Conservation (phyloP, 2,888 invertebrate genomes). For the Shargacucullia verbasci region DNA sequence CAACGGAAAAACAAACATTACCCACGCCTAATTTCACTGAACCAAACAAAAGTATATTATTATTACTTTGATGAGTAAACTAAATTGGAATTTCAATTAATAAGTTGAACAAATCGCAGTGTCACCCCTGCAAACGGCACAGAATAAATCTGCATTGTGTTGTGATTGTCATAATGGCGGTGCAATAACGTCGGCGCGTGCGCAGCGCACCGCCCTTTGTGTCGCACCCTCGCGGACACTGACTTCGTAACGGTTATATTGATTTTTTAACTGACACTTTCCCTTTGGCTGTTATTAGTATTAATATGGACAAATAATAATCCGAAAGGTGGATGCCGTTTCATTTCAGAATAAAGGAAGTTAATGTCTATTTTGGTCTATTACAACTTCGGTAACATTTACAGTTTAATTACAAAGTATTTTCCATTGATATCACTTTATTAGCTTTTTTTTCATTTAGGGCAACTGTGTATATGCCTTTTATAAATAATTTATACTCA, state of each 20-base stretch:
- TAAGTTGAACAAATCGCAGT: slow-evolving; percentile 59
- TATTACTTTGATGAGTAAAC: slow-evolving; percentile 13
- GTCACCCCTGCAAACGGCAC: slow-evolving; percentile 69
- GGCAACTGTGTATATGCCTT: neutral
- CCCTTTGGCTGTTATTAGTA: slow-evolving; percentile 50
- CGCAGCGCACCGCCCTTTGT: slow-evolving; percentile 76
- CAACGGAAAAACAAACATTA: slow-evolving; percentile 9
- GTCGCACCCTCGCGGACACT: slow-evolving; percentile 82
- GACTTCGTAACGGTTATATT: slow-evolving; percentile 83
- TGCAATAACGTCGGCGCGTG: slow-evolving; percentile 76
- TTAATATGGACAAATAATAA: slow-evolving; percentile 30
- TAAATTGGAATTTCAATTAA: slow-evolving; percentile 49
- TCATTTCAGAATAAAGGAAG: too few species aligned
- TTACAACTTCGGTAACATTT: too few species aligned
- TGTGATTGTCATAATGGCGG: slow-evolving; percentile 74
- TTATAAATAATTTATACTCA: slow-evolving; percentile 3
- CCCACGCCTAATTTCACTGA: slow-evolving; percentile 24
- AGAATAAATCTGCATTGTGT: slow-evolving; percentile 71
- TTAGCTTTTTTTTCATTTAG: too few species aligned
- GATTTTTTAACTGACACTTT: slow-evolving; percentile 87
- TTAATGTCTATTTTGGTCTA: too few species aligned
- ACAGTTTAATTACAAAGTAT: too few species aligned
- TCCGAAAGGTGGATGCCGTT: neutral
- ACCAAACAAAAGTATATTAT: slow-evolving; percentile 20
- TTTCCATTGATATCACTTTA: too few species aligned